These are phyloP conservation scores for Anolis carolinensis DNA, from an alignment of 2,113 vertebrate genomes.

Conservation along the genomic window DNA sequence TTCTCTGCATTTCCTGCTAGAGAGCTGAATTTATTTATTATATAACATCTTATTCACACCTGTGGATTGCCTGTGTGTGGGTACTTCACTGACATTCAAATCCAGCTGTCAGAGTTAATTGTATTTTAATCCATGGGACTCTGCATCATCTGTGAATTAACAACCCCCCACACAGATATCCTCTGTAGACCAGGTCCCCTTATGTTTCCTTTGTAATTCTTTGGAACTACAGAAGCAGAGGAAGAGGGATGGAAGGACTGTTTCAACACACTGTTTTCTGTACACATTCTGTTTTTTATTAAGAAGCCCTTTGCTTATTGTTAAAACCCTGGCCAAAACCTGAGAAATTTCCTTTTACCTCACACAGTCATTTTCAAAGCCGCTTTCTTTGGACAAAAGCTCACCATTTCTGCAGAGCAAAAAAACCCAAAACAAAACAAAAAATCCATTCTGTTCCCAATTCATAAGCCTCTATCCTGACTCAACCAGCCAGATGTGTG, in stretches of 20 bases:
- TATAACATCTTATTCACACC: background rate
- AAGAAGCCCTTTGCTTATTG: background rate
- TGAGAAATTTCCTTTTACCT: background rate
- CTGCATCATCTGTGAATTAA: background rate
- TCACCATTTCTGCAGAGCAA: background rate
- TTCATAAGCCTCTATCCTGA: background rate
- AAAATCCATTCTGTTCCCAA: background rate
- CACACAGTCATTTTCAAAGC: background rate
- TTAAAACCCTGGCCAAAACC: background rate
- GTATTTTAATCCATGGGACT: constrained; percentile 15
- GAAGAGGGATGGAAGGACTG: background rate
- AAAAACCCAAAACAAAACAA: background rate
- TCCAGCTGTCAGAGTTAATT: constrained; percentile 2
- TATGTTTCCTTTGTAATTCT: constrained; percentile 9
- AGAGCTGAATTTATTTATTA: background rate
- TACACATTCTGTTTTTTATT: background rate
- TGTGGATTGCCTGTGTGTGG: background rate
- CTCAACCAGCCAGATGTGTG: background rate
- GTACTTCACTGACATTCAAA: background rate
- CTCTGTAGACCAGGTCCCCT: background rate
- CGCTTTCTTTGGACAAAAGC: background rate
- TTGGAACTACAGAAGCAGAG: background rate
- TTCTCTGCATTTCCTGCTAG: background rate
- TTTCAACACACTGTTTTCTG: background rate
- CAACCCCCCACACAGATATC: constrained; percentile 9